Conservation (phyloP, 2,797 vertebrate genomes). For the Pempheris klunzingeri region DNA sequence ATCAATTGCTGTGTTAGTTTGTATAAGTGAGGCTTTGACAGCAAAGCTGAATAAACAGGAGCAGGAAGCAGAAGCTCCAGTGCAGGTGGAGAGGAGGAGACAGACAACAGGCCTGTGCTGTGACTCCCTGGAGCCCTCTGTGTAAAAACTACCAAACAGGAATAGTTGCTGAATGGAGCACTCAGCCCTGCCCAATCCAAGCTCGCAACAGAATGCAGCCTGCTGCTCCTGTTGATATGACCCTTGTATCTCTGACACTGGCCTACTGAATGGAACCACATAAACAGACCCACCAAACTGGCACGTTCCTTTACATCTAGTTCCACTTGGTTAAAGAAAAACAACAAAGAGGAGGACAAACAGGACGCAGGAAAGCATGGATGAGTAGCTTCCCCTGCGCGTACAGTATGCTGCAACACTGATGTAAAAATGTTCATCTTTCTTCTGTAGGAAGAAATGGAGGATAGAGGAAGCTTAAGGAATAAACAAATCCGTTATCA, state of each 20-base stretch:
- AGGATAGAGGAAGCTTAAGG: conserved; percentile 41
- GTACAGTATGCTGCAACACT: conserved; percentile 6
- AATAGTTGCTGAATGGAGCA: conserved; percentile 71
- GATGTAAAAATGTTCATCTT: conserved; percentile 31
- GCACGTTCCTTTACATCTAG: conserved; percentile 16
- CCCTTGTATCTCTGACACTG: conserved; percentile 35
- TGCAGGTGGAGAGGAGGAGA: conserved; percentile 77
- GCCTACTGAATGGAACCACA: conserved; percentile 35
- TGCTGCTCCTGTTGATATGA: conserved; percentile 44
- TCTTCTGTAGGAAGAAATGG: conserved; percentile 28
- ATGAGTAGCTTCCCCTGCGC: conserved; percentile 44
- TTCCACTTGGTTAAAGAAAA: conserved; percentile 30
- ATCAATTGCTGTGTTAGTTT: conserved; percentile 58
- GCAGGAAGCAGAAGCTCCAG: conserved; percentile 77
- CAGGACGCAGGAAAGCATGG: conserved; percentile 46
- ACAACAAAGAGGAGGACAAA: conserved; percentile 40
- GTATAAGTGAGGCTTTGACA: conserved; percentile 67
- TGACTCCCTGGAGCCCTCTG: conserved; percentile 65
- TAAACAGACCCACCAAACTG: conserved; percentile 22
- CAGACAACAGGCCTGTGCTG: conserved; percentile 61
- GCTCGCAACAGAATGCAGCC: conserved; percentile 27
- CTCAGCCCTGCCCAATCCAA: conserved; percentile 51
- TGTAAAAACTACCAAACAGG: conserved; percentile 78
- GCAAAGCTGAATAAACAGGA: conserved; percentile 84
- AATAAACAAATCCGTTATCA: conserved; percentile 60